Conservation (phyloP, 2,113 vertebrate genomes). For the Plectropomus leopardus region DNA sequence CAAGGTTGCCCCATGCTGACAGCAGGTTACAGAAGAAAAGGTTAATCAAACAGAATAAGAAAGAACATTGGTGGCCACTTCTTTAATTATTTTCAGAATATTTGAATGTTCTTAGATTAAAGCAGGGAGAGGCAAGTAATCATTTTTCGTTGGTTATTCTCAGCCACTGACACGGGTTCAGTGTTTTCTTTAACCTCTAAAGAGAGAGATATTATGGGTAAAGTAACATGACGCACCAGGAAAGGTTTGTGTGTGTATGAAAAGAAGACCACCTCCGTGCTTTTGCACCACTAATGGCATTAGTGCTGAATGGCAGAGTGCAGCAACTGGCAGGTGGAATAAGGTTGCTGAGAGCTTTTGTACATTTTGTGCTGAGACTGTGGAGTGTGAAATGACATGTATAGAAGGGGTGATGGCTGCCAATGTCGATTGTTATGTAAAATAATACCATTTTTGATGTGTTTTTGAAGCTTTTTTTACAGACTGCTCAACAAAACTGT, state of each 20-base stretch:
- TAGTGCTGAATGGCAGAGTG: slow-evolving; percentile 32
- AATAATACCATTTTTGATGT: neutral
- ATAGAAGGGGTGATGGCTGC: neutral
- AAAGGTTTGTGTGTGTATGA: slow-evolving; percentile 48
- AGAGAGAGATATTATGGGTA: slow-evolving; percentile 16
- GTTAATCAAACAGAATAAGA: slow-evolving; percentile 34
- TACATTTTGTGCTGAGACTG: slow-evolving; percentile 6
- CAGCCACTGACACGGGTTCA: slow-evolving; percentile 22
- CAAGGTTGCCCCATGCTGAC: slow-evolving; percentile 98
- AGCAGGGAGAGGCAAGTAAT: slow-evolving; percentile 35
- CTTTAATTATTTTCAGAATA: neutral
- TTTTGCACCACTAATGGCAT: slow-evolving; percentile 49
- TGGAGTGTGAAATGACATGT: slow-evolving; percentile 9
- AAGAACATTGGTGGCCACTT: neutral
- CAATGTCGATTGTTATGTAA: neutral
- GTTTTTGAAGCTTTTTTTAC: neutral
- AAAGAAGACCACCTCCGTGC: slow-evolving; percentile 64
- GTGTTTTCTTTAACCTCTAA: slow-evolving; percentile 22
- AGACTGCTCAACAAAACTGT: neutral
- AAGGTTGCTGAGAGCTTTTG: slow-evolving; percentile 34
- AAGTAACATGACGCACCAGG: slow-evolving; percentile 45
- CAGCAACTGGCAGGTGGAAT: slow-evolving; percentile 50
- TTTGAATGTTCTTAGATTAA: slow-evolving; percentile 17
- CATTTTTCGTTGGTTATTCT: slow-evolving; percentile 44
- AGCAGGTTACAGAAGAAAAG: slow-evolving; percentile 43